Base-by-base conservation (phyloP, 2,113 vertebrate species). In the Myiopsitta monachus region DNA sequence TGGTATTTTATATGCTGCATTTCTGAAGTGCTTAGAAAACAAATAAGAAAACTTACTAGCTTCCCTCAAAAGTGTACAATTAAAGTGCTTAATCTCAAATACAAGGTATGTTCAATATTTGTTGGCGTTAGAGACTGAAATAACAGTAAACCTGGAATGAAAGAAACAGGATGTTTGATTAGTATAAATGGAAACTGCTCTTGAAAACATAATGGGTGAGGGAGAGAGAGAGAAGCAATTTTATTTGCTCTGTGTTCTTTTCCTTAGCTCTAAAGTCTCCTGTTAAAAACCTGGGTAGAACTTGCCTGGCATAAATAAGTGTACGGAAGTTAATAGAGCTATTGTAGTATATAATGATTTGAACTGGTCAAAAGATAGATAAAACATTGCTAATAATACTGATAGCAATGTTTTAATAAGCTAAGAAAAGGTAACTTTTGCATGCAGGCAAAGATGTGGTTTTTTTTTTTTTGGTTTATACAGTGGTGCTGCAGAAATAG, bases 241-340 rank as follows among this genome's bases (percentile, higher is more conserved):
- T 74, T 88, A 18, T 87, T 94, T 91, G 21, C 17, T 79, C 36
- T 55, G 10, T 95, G 9, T 55, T 76, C 18, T 73, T 52, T 52
- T 88, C 72, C 73, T 61, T 69, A 18, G 4, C 22, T 80, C 7
- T 76, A 51, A 59, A n/a, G 11, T 72, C 89, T 80, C 11, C 14
- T 74, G 12, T 77, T 73, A 57, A 91, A 86, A 89, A 55, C 5
- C 24, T 38, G 6, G 5, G 28, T 67, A 84, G 41, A 82, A 3
- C n/a, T 72, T 89, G 24, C 66, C 43, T 85, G 27, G 49, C n/a
- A 57, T 79, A 70, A 91, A 72, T 39, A 27, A 87, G 21, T 74
- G 13, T 70, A 43, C 61, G 87, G 74, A 91, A 87, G 39, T 75
- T 87, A 89, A 75, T 73, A 89, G 69, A 84, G 46, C 46, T 92